Evolutionary conservation across 2,888 invertebrate species (phyloP), one percentile per base, ranked within the genome.

Genomic region (Macrosiphum euphorbiae): DNA sequence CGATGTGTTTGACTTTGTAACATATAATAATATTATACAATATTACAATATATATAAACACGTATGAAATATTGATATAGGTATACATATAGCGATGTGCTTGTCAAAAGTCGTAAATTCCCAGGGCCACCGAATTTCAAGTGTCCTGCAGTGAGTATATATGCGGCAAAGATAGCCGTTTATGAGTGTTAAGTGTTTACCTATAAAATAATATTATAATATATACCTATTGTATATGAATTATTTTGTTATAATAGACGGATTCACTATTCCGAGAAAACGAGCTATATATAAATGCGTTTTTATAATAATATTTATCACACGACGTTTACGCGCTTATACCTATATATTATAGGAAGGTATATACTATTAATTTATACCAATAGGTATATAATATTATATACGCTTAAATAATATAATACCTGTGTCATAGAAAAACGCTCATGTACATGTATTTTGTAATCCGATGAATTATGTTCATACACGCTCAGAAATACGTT

Each of bases 401-500:
- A 26, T 61, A 78, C 20, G 35, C 10, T 78, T 78, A 78, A 78
- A 78, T 44, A 44, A 61, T 58, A 28, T 61, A 7, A 61, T 58
- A 61, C 44, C 44, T n/a, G 78, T 20, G 8, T 20, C 35, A 78
- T 78, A 78, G 24, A 86, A n/a, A 86, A 86, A 28, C 7, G n/a
- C 16, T 35, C 52, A 20, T 35, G 10, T 28, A 11, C 28, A 3
- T 10, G 1, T 86, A 44, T 87, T 35, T 7, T 13, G 28, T 84
- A 90, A 90, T 90, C 52, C 78, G 78, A 90, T 78, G 52, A 90
- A 90, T 78, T 90, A 90, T 78, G n/a, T 20, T 55, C 35, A 50
- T 52, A 41, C 26, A 16, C 26, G 24, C 1, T 55, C 78, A 8
- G 7, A 78, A 78, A 78, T 35, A 16, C 35, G 2, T 78, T 78